Evolutionary conservation across 2,888 invertebrate species (phyloP), one percentile per base, ranked within the genome.

Genomic region (Thalpophila matura): DNA sequence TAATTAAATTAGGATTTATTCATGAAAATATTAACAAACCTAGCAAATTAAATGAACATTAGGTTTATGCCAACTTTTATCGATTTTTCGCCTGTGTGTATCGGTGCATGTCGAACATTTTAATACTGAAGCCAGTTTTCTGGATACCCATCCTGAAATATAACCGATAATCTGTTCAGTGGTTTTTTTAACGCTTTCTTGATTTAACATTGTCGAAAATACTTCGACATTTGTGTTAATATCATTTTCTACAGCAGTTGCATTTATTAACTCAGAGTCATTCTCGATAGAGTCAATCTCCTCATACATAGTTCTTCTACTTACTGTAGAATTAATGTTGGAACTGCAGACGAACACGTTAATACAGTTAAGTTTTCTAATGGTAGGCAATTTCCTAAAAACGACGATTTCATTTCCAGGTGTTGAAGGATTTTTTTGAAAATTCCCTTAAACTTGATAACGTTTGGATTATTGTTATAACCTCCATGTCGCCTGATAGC

Each of bases 391-490:
- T 69, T 66, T 20, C 63, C 63, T 33, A 35, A 29, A 64, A 69
- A 66, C 5, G 60, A 37, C 12, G 55, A 59, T 10, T 42, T 46
- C 10, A 63, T 37, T 65, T 68, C 62, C 12, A 68, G 14, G 35
- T 54, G 50, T 16, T 46, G 27, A 22, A 62, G 38, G 3, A 47
- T 40, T 61, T 66, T 66, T 59, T 62, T 72, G 31, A 40, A 71
- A 38, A 58, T 61, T 10, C 38, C 45, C 7, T 66, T 62, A 31
- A 72, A 69, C 22, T 64, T 64, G 1, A 51, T 42, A 9, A 16
- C 57, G 20, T 70, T 77, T 12, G 72, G 70, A 42, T 74, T 74
- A 54, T 77, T 69, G 10, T 77, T 74, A 26, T 61, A 64, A 9
- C 69, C 64, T 10, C 46, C 53, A 10, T 53, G 62, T 53, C 31